phyloP scores from a whole-genome alignment of 2,113 vertebrate genomes.

The Rhadina sibilatrix region DNA sequence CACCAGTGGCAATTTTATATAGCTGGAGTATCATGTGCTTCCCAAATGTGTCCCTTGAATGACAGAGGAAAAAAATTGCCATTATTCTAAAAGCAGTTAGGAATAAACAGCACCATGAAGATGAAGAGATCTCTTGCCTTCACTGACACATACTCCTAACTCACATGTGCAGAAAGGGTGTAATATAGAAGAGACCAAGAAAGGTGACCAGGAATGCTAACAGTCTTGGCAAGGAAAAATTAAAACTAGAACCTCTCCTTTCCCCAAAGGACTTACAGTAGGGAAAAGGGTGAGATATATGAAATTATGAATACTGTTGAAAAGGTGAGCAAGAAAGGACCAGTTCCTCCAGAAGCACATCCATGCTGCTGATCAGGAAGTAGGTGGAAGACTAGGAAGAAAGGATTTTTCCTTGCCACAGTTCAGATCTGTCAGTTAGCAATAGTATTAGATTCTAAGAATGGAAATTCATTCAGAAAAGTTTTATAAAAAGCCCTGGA shows the following conservation, averaged over 20 bases:
- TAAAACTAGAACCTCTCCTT: background rate
- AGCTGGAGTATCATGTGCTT: background rate
- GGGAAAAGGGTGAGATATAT: background rate
- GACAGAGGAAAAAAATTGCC: background rate
- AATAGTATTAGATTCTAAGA: background rate
- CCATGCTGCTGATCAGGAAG: background rate
- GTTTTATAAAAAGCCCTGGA: background rate
- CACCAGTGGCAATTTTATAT: background rate
- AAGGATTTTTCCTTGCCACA: background rate
- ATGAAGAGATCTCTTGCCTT: background rate
- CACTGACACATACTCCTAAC: background rate
- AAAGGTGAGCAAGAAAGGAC: background rate
- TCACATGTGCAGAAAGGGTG: background rate
- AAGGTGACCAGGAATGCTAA: background rate
- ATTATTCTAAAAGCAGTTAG: background rate
- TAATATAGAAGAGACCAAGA: background rate
- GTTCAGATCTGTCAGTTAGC: background rate
- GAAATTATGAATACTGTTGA: background rate
- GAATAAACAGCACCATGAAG: background rate
- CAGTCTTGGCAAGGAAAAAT: background rate
- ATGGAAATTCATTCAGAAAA: background rate
- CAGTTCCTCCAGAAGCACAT: background rate
- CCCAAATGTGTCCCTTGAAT: background rate
- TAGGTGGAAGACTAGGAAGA: background rate
- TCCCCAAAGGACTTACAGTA: background rate